These are phyloP conservation scores for Nymphicus hollandicus DNA, from an alignment of 2,113 vertebrate species.

Conservation along the genomic window DNA sequence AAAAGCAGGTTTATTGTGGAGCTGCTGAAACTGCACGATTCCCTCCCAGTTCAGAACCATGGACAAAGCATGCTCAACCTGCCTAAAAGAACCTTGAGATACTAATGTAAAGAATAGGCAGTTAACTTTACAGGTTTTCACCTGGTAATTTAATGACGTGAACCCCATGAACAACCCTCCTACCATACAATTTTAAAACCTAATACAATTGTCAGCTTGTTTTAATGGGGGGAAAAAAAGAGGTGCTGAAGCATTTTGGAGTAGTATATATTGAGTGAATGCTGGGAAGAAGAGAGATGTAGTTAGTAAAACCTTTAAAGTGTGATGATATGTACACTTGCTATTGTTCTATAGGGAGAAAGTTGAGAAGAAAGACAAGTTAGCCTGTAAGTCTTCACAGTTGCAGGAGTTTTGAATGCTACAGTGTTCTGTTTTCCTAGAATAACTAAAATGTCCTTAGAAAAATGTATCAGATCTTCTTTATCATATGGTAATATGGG, in stretches of 20 bases:
- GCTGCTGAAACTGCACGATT: fast-evolving
- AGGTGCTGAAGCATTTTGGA: background rate
- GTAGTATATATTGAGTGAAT: background rate
- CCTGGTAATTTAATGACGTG: background rate
- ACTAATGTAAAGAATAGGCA: background rate
- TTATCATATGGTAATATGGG: background rate
- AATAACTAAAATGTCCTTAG: background rate
- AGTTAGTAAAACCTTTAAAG: background rate
- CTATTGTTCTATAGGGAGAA: background rate
- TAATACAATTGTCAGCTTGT: background rate
- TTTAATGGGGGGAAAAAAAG: background rate
- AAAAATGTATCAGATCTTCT: background rate
- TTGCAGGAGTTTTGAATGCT: background rate
- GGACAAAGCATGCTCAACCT: background rate
- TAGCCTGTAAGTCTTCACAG: background rate
- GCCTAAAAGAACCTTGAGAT: background rate
- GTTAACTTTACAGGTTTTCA: background rate
- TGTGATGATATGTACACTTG: background rate
- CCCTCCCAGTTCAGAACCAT: background rate
- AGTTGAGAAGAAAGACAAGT: background rate
- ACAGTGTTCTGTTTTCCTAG: background rate
- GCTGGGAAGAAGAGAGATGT: background rate
- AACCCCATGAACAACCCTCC: background rate
- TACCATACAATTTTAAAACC: background rate
- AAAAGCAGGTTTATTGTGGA: background rate